Conservation (phyloP, 2,113 vertebrate species). For the Heteronetta atricapilla region DNA sequence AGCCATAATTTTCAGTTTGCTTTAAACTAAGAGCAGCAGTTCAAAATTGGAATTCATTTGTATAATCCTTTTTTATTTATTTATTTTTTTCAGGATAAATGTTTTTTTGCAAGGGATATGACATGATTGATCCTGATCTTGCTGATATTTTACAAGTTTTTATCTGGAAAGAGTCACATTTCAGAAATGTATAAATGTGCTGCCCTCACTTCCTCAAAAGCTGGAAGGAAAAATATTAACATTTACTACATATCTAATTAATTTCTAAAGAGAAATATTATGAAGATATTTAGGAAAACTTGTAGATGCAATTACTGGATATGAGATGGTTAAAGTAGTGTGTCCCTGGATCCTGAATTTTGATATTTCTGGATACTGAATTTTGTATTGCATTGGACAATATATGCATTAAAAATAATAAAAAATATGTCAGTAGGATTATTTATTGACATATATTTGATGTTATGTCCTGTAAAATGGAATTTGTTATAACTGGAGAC, state of each 20-base stretch:
- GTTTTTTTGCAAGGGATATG: not conserved
- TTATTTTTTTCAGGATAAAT: not conserved
- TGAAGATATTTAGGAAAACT: not conserved
- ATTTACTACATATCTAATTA: not conserved
- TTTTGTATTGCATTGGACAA: not conserved
- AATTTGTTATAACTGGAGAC: not conserved
- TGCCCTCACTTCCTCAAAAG: not conserved
- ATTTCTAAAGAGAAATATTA: not conserved
- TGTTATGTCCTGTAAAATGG: not conserved
- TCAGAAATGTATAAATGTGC: not conserved
- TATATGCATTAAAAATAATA: not conserved
- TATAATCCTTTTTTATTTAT: not conserved
- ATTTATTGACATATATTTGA: not conserved
- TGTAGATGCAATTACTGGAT: not conserved
- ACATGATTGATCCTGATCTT: not conserved
- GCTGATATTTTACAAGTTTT: accelerated
- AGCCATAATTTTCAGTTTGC: not conserved
- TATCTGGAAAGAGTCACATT: not conserved
- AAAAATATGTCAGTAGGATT: not conserved
- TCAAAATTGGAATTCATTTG: not conserved
- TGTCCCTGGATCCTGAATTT: not conserved
- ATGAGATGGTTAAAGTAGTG: not conserved
- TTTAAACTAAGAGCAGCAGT: not conserved
- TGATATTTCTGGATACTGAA: not conserved
- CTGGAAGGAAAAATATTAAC: not conserved